A percentile compares a stretch with the other conserved stretches of the same genome.
phyloP scores from a whole-genome alignment of 2,888 invertebrate genomes.

The Drosophila maculinotata region DNA sequence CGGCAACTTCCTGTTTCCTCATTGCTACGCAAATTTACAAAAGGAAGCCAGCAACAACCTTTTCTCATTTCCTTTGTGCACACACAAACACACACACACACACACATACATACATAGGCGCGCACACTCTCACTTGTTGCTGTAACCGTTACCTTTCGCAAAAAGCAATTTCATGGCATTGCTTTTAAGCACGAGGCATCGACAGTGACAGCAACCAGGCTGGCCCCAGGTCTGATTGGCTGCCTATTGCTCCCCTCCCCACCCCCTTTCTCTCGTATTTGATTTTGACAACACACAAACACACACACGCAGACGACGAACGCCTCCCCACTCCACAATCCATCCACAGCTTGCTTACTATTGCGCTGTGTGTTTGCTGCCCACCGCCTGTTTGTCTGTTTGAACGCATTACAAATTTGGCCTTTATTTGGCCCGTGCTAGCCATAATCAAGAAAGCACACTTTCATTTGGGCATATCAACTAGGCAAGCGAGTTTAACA shows the following conservation, averaged over 20 bases:
- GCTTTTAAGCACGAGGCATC: slow-evolving; percentile 60
- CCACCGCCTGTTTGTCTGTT: slow-evolving; percentile 49
- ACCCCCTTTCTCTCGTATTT: slow-evolving; percentile 38
- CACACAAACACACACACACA: slow-evolving; percentile 10
- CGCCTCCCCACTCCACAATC: slow-evolving; percentile 18
- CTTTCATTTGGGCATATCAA: slow-evolving; percentile 34
- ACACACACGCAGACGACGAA: neutral
- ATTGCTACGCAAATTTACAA: slow-evolving; percentile 61
- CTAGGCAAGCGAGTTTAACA: slow-evolving; percentile 17
- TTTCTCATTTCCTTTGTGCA: slow-evolving; percentile 74
- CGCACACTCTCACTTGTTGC: slow-evolving; percentile 66
- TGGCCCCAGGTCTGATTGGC: slow-evolving; percentile 53
- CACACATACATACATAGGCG: slow-evolving; percentile 18
- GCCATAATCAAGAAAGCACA: slow-evolving; percentile 51
- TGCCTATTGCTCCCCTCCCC: slow-evolving; percentile 17
- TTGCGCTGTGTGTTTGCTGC: slow-evolving; percentile 23
- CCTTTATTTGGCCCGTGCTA: slow-evolving; percentile 55
- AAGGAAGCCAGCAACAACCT: slow-evolving; percentile 71
- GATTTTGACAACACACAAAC: slow-evolving; percentile 49
- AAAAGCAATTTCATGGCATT: slow-evolving; percentile 77
- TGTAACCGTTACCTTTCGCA: slow-evolving; percentile 58
- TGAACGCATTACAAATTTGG: slow-evolving; percentile 56
- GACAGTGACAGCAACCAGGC: slow-evolving; percentile 51
- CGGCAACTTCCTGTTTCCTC: slow-evolving; percentile 72
- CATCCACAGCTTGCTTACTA: slow-evolving; percentile 22